Percentiles rank a stretch among this genome's conserved stretches.
Conservation (phyloP, 2,113 vertebrate genomes). For the Mastomys natalensis region DNA sequence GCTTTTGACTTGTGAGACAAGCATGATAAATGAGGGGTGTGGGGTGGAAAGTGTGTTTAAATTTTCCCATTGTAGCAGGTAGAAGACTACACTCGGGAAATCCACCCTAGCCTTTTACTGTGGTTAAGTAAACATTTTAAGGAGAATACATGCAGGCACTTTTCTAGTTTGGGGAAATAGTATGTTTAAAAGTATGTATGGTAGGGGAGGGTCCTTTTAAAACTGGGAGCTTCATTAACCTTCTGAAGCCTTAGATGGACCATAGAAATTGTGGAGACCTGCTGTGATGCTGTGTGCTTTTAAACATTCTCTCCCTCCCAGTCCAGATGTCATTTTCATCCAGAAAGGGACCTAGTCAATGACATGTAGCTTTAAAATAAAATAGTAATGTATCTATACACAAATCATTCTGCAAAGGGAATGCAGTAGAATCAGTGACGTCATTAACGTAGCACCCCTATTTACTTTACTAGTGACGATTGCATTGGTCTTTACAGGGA, state of each 20-base stretch:
- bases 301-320: not conserved
- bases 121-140: constrained; percentile 89
- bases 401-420: not conserved
- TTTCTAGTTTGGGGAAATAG: constrained; percentile 82
- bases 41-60: constrained; percentile 88
- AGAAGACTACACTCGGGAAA: constrained; percentile 86
- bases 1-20: constrained; percentile 86
- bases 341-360: not conserved
- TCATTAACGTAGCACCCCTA: constrained; percentile 25
- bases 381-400: not conserved
- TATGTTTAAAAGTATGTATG: constrained; percentile 84
- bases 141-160: constrained; percentile 84
- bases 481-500: not conserved
- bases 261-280: constrained; percentile 73
- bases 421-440: not conserved
- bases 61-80: constrained; percentile 87
- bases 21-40: constrained; percentile 86
- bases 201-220: constrained; percentile 82
- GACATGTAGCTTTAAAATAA: not conserved
- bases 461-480: constrained; percentile 12
- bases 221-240: constrained; percentile 82
- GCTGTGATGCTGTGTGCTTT: not conserved
- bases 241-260: constrained; percentile 83
- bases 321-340: not conserved
- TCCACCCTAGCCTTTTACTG: constrained; percentile 87